Evolutionary conservation across 2,797 vertebrate genomes (phyloP).

Genomic region (Sebastiscus tertius): DNA sequence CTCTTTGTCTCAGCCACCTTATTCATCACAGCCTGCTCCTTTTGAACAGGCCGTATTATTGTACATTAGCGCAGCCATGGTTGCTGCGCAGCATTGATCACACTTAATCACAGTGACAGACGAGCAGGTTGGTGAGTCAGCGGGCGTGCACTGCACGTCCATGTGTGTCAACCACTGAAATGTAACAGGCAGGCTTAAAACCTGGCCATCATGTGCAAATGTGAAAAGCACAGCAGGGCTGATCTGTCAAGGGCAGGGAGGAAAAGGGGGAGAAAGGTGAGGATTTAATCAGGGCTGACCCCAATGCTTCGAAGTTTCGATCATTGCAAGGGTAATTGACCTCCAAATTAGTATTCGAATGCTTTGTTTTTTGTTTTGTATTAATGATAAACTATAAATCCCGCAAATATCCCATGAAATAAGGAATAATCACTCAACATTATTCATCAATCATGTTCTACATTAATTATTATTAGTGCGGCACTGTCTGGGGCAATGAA

Average conservation of each 20-base stretch:
- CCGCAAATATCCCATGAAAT: too few species aligned
- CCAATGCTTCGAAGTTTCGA: too few species aligned
- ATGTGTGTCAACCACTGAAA: slow-evolving; percentile 52
- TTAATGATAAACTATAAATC: too few species aligned
- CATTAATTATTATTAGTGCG: too few species aligned
- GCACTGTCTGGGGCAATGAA: too few species aligned
- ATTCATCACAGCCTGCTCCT: slow-evolving; percentile 9
- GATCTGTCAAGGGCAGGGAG: slow-evolving; percentile 14
- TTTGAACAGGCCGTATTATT: slow-evolving; percentile 16
- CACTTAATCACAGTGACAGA: slow-evolving; percentile 56
- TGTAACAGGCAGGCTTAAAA: slow-evolving; percentile 58
- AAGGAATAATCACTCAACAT: too few species aligned
- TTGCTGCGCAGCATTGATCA: slow-evolving; percentile 42
- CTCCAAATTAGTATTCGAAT: too few species aligned
- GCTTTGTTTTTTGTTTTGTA: too few species aligned
- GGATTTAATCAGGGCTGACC: too few species aligned
- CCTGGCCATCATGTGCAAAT: slow-evolving; percentile 32
- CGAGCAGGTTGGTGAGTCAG: slow-evolving; percentile 60
- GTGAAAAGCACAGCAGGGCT: slow-evolving; percentile 38
- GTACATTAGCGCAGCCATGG: slow-evolving; percentile 28
- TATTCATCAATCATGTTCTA: too few species aligned
- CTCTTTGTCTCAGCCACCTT: slow-evolving; percentile 18
- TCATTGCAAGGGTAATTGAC: too few species aligned
- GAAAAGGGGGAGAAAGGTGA: background rate
- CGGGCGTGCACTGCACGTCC: slow-evolving; percentile 5